Conservation (phyloP, 2,797 vertebrate genomes). For the Acridotheres tristis region DNA sequence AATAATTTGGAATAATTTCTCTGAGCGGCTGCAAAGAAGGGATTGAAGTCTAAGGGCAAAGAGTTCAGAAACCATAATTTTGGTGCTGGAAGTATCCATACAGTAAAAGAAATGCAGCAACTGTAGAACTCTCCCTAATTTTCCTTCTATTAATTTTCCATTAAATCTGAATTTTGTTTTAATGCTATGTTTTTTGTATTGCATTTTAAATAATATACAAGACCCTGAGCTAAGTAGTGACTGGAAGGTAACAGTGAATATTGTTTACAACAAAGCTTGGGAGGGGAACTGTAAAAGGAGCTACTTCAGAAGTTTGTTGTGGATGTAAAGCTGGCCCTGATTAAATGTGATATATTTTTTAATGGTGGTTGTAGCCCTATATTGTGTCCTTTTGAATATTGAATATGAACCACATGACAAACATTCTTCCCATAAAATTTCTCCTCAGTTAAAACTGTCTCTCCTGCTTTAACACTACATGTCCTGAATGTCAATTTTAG, state of each 20-base stretch:
- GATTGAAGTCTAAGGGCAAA: not conserved
- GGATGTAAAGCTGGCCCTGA: not conserved
- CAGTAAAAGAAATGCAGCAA: not conserved
- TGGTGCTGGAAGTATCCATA: not conserved
- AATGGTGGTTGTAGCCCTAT: not conserved
- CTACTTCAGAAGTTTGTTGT: not conserved
- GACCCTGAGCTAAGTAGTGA: not conserved
- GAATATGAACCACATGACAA: not conserved
- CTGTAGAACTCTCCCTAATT: fast-evolving
- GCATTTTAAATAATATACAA: not conserved
- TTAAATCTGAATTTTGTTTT: not conserved
- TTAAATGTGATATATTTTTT: not conserved
- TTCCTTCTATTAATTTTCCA: not conserved
- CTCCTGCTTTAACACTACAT: not conserved
- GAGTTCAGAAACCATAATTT: not conserved
- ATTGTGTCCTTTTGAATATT: not conserved
- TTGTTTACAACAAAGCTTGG: not conserved
- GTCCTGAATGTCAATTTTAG: not conserved
- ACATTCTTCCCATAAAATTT: not conserved
- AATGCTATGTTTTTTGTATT: not conserved
- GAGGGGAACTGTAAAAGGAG: not conserved
- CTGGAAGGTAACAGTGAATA: not conserved
- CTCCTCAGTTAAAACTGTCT: not conserved
- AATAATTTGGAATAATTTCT: not conserved
- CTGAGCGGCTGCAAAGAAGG: not conserved